phyloP scores from a whole-genome alignment of 2,888 invertebrate species.

The Rutpela maculata region DNA sequence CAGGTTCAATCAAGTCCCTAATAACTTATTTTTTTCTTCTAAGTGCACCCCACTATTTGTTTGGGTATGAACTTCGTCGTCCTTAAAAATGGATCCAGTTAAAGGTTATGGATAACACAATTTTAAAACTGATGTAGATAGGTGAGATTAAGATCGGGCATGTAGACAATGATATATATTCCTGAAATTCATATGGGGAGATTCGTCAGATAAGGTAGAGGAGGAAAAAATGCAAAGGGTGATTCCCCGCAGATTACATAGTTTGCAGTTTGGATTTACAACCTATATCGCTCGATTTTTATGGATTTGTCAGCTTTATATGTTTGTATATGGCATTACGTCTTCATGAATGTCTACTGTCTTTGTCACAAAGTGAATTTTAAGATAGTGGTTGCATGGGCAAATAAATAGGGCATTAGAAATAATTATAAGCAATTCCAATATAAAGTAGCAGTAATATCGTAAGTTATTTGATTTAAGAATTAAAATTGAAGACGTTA shows the following conservation, averaged over 20 bases:
- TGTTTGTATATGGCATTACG: constrained; percentile 69
- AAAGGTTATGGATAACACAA: background rate
- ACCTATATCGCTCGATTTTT: constrained; percentile 67
- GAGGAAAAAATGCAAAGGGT: constrained; percentile 61
- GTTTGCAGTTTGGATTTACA: constrained; percentile 73
- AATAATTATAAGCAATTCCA: no score
- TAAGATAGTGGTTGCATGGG: background rate
- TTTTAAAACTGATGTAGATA: constrained; percentile 4
- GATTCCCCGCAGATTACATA: constrained; percentile 69
- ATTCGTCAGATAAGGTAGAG: constrained; percentile 53
- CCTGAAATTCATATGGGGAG: constrained; percentile 53
- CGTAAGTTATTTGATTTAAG: no score
- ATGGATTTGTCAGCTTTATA: constrained; percentile 71
- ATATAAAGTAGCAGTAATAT: no score
- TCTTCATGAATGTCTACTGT: constrained; percentile 50
- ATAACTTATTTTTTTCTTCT: no score
- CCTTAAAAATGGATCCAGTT: background rate
- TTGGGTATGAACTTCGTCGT: background rate
- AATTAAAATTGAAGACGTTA: no score
- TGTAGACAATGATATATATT: constrained; percentile 64
- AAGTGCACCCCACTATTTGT: no score
- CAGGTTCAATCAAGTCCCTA: no score
- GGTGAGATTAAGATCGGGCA: constrained; percentile 43
- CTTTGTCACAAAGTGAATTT: constrained; percentile 15
- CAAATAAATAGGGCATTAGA: background rate